A percentile compares a stretch with the other conserved stretches of the same genome.
These are phyloP conservation scores for Procavia capensis DNA, from an alignment of 2,113 vertebrate genomes.

Conservation along the genomic window DNA sequence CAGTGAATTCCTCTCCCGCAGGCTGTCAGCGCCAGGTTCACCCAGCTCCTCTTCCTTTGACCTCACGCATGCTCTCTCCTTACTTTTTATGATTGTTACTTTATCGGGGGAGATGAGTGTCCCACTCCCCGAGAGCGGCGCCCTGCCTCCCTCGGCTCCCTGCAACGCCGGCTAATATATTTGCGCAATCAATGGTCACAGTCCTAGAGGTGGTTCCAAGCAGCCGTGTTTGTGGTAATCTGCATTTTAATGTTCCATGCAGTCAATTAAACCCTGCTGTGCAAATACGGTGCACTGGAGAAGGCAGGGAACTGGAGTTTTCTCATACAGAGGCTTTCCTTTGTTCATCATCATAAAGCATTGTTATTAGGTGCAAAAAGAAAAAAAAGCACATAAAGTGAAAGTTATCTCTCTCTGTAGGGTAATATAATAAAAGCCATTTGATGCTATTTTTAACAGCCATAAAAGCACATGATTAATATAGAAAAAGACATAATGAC, in stretches of 20 bases:
- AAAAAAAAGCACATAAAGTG: constrained; percentile 71
- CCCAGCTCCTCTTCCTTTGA: background rate
- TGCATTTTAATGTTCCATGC: constrained; percentile 45
- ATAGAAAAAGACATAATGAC: constrained; percentile 73
- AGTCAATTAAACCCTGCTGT: constrained; percentile 50
- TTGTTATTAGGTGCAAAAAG: constrained; percentile 81
- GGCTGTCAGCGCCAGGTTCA: background rate
- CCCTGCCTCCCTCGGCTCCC: background rate
- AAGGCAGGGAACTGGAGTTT: background rate
- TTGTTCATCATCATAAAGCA: constrained; percentile 83
- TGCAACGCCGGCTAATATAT: background rate
- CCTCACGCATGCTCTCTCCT: background rate
- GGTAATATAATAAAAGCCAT: constrained; percentile 83
- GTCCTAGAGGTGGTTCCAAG: background rate
- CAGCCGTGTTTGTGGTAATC: background rate
- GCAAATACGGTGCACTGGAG: constrained; percentile 2
- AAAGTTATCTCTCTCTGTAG: constrained; percentile 79
- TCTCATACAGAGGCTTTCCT: constrained; percentile 45
- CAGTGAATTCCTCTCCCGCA: background rate
- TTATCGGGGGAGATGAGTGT: background rate
- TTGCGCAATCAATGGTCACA: background rate
- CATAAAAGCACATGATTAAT: constrained; percentile 79
- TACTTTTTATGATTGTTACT: background rate
- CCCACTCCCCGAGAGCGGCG: background rate
- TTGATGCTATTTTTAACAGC: constrained; percentile 84